Percentiles rank a stretch among this genome's conserved stretches.
Evolutionary conservation across 2,888 invertebrate genomes (phyloP).

Genomic region (Tetranychus piercei): DNA sequence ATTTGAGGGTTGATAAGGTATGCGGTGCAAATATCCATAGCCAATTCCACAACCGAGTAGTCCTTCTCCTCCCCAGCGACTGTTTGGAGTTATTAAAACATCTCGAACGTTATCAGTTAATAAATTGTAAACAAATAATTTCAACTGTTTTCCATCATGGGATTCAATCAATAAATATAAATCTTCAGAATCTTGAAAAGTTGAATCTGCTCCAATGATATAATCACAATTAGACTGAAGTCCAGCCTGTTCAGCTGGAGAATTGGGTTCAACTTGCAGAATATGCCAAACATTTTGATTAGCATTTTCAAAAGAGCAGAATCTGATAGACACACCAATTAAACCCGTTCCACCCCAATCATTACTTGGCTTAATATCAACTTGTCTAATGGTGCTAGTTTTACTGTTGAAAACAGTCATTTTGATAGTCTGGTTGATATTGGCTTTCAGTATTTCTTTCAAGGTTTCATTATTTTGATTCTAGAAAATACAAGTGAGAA

Average conservation of each 20-base stretch:
- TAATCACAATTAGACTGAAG: slow-evolving; percentile 79
- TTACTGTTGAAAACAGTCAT: slow-evolving; percentile 95
- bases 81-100: slow-evolving; percentile 78
- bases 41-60: slow-evolving; percentile 98
- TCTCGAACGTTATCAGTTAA: slow-evolving; percentile 83
- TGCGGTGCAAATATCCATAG: slow-evolving; percentile 93
- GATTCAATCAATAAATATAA: slow-evolving; percentile 87
- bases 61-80: slow-evolving; percentile 29
- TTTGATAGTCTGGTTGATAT: slow-evolving; percentile 68
- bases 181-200: slow-evolving; percentile 84
- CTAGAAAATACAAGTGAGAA: slow-evolving; percentile 31
- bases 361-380: slow-evolving; percentile 68
- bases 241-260: slow-evolving; percentile 86
- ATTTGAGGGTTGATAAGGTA: slow-evolving; percentile 44
- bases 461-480: slow-evolving; percentile 94
- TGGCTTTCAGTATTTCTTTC: slow-evolving; percentile 73
- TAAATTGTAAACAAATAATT: slow-evolving; percentile 91
- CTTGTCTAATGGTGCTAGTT: slow-evolving; percentile 67
- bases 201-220: slow-evolving; percentile 92
- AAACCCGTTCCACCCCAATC: slow-evolving; percentile 95
- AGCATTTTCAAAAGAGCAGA: slow-evolving; percentile 97
- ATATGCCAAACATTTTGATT: slow-evolving; percentile 99
- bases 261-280: slow-evolving; percentile 85
- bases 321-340: slow-evolving; percentile 88
- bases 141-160: slow-evolving; percentile 78